Base-by-base conservation (phyloP, 2,113 vertebrate genomes). In the Leuciscus idus region DNA sequence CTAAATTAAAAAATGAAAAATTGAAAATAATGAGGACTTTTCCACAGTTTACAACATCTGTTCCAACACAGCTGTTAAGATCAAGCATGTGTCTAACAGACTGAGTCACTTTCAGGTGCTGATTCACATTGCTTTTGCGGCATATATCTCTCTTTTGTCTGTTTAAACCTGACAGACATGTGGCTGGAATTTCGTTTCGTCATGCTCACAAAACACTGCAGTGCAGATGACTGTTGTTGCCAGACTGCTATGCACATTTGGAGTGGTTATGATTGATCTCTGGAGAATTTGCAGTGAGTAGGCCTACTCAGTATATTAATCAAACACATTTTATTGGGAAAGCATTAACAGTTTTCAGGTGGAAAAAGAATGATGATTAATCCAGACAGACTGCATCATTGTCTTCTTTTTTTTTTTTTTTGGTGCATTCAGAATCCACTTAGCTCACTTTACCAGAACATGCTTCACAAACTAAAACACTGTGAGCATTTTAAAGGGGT, bases 401-500 rank as follows among this genome's bases (percentile, higher is more conserved):
- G 26, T 62, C 61, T 26, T 62, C 61, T 15, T 15, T 23, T 59
- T 7, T 59, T 57, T 0, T 55, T 4, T 17, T 57, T 59, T 61
- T 61, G 21, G 3, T 48, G 39, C 72, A 4, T 62, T 76, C 74
- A 75, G 26, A n/a, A 26, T 59, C 57, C 43, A 10, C 48, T 72
- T 78, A n/a, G 72, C 13, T 68, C 12, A 64, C 28, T 91, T 92
- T 91, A 91, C 48, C 89, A 43, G 50, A 10, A 39, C 19, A 23
- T 68, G 30, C 77, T 50, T 36, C 21, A 50, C 88, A 85, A 90
- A 90, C 76, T 87, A 92, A 92, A 92, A 88, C 80, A 88, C 68
- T 15, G 74, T 68, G 82, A n/a, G 84, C 84, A 59, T 75, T 90
- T 92, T 90, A 33, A 33, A 33, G 33, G 33, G 33, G 33, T 33